Evolutionary conservation across 2,888 invertebrate species (phyloP).

Genomic region (Drosophila recens): DNA sequence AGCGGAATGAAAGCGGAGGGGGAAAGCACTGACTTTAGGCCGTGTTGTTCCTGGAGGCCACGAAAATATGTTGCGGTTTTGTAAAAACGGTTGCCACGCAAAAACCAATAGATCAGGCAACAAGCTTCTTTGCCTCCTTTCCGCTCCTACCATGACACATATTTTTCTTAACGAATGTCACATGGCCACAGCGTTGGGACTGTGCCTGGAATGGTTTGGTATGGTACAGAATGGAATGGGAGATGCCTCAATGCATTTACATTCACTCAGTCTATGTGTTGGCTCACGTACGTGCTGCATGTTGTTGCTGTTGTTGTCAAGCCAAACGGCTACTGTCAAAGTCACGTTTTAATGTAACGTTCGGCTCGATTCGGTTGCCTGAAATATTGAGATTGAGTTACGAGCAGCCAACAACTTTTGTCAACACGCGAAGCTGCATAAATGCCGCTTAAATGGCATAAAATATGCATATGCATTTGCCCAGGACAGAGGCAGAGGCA

Average conservation of each 20-base stretch:
- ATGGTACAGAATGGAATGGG: conserved; percentile 11
- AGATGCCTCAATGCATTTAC: conserved; percentile 60
- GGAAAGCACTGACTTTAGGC: conserved; percentile 6
- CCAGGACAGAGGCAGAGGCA: conserved; percentile 13
- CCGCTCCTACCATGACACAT: conserved; percentile 60
- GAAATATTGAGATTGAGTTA: conserved; percentile 80
- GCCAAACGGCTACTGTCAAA: conserved; percentile 79
- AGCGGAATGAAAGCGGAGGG: background rate
- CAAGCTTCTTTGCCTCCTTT: conserved; percentile 18
- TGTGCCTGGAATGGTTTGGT: conserved; percentile 42
- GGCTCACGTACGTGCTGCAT: conserved; percentile 68
- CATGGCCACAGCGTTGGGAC: conserved; percentile 44
- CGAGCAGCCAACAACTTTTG: conserved; percentile 79
- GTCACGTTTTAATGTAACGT: conserved; percentile 79
- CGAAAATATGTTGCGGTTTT: conserved; percentile 72
- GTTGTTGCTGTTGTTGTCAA: conserved; percentile 56
- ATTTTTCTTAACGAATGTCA: conserved; percentile 79
- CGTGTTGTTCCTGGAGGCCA: conserved; percentile 52
- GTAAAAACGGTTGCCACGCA: conserved; percentile 71
- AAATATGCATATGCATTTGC: conserved; percentile 77
- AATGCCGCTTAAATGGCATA: conserved; percentile 80
- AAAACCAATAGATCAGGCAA: conserved; percentile 79
- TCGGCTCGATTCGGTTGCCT: conserved; percentile 64
- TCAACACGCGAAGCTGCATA: conserved; percentile 79
- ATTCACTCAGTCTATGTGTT: conserved; percentile 63